Conservation (phyloP, 2,797 vertebrate species). For the Halcyon chelicuti region DNA sequence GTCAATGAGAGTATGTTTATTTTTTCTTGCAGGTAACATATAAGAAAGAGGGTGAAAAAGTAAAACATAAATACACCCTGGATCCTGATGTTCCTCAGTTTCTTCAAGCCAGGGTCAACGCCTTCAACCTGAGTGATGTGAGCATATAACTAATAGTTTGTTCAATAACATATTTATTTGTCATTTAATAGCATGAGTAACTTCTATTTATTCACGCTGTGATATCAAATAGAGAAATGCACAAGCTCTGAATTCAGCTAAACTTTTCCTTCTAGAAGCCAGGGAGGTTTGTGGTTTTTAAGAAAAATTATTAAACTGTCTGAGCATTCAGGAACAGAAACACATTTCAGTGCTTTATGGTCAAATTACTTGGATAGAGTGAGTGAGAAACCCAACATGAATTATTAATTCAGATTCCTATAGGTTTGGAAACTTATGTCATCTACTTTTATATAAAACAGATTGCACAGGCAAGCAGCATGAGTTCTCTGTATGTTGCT, state of each 20-base stretch:
- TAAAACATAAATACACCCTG: slow-evolving; percentile 91
- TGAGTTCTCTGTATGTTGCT: neutral
- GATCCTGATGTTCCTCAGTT: slow-evolving; percentile 89
- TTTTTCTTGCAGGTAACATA: slow-evolving; percentile 87
- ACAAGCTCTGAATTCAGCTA: neutral
- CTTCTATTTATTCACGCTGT: neutral
- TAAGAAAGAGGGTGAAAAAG: slow-evolving; percentile 91
- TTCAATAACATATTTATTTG: neutral
- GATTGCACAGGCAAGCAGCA: neutral
- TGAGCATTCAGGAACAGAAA: neutral
- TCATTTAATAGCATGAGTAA: neutral
- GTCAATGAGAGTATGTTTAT: neutral
- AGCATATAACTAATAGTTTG: slow-evolving; percentile 32
- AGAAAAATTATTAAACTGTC: neutral
- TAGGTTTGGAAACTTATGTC: neutral
- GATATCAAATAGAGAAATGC: neutral
- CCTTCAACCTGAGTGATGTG: slow-evolving; percentile 92
- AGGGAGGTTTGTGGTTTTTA: neutral
- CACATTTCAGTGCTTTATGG: neutral
- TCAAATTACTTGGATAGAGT: neutral
- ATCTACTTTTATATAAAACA: neutral
- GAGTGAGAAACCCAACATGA: neutral
- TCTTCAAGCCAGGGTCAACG: slow-evolving; percentile 92
- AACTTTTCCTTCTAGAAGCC: neutral
- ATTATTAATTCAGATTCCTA: neutral